Conservation (phyloP, 30 jellyfish, hydroid and myxozoan genomes). For the Turritopsis dohrnii region DNA sequence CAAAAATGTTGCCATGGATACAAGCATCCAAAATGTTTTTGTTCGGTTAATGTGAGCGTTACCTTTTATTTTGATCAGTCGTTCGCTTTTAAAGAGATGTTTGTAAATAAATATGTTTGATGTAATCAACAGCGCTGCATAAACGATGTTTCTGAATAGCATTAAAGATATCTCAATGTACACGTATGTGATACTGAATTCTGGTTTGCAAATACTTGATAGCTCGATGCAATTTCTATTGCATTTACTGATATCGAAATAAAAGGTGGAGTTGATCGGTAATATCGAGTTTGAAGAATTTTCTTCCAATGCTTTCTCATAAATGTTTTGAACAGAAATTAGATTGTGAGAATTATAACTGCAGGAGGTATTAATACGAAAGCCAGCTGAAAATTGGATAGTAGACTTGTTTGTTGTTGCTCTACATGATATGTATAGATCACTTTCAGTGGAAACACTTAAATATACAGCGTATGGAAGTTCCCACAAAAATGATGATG, state of each 20-base stretch:
- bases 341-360: no score
- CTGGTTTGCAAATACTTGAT: no score
- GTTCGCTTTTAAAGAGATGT: background rate
- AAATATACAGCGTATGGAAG: constrained; percentile 24
- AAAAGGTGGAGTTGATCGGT: no score
- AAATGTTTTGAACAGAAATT: no score
- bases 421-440: constrained; percentile 3
- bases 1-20: background rate
- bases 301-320: no score
- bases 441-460: background rate
- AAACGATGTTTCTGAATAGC: background rate
- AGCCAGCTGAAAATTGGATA: no score
- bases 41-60: background rate
- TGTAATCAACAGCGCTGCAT: background rate
- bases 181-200: background rate
- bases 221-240: no score
- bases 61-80: background rate
- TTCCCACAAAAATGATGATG: constrained; percentile 29
- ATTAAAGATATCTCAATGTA: background rate
- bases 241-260: no score
- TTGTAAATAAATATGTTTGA: background rate
- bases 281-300: no score
- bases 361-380: no score
- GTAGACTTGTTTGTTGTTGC: no score
- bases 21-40: background rate